phyloP scores from a whole-genome alignment of 2,113 vertebrate species.

The Triplophysa tibetana region DNA sequence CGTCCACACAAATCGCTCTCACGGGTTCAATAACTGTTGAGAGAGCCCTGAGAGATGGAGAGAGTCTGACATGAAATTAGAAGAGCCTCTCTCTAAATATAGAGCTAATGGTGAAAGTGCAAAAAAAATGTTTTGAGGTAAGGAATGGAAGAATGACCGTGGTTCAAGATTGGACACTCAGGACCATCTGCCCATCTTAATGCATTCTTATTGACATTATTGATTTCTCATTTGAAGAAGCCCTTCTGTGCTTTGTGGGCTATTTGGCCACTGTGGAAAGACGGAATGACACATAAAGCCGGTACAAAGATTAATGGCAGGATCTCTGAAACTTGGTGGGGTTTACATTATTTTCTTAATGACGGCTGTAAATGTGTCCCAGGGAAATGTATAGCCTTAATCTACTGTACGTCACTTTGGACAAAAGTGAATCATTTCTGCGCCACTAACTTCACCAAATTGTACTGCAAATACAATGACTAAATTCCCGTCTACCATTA shows the following conservation, averaged over 20 bases:
- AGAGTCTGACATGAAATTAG: conserved; percentile 7
- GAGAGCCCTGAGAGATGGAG: neutral
- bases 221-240: conserved; percentile 70
- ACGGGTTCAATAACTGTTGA: neutral
- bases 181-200: conserved; percentile 67
- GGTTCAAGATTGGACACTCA: conserved; percentile 54
- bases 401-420: too few relatives aligned
- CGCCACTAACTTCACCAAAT: neutral
- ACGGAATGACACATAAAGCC: conserved; percentile 2
- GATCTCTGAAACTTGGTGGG: neutral
- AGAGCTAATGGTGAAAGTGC: neutral
- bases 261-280: conserved; percentile 26
- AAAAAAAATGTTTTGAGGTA: conserved; percentile 12
- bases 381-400: too few relatives aligned
- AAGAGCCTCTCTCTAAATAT: conserved; percentile 4
- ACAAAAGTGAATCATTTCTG: neutral
- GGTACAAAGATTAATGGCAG: neutral
- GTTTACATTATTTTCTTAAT: too few relatives aligned
- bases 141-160: conserved; percentile 64
- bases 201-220: conserved; percentile 69
- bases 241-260: conserved; percentile 50
- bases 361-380: neutral
- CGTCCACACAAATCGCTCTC: neutral
- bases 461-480: too few relatives aligned
- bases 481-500: too few relatives aligned